Conservation (phyloP, 2,113 vertebrate genomes). For the Eudorcas thomsonii region DNA sequence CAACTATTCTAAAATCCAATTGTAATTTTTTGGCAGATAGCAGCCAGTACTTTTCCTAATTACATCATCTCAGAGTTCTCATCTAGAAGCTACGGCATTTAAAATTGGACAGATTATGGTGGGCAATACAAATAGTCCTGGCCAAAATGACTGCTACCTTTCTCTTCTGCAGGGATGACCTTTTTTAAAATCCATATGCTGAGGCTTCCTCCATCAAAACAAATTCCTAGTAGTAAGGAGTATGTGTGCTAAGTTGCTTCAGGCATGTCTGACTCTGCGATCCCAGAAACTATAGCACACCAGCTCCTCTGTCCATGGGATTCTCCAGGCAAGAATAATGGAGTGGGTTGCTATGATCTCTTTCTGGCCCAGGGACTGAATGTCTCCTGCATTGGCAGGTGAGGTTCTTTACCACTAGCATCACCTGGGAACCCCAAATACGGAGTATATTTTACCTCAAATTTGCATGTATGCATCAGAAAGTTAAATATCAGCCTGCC, state of each 20-base stretch:
- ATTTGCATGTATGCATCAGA: not conserved
- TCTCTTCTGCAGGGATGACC: not conserved
- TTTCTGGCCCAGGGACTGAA: not conserved
- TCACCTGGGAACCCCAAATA: not conserved
- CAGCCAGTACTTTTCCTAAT: constrained; percentile 30
- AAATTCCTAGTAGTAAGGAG: not conserved
- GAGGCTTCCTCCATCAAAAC: not conserved
- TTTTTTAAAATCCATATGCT: not conserved
- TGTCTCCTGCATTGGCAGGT: not conserved
- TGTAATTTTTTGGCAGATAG: not conserved
- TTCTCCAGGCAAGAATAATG: not conserved
- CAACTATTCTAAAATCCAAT: not conserved
- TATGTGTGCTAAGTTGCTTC: not conserved
- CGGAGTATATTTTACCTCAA: not conserved
- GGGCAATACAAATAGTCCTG: not conserved
- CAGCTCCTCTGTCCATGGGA: not conserved
- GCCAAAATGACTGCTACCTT: not conserved
- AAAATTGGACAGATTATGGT: not conserved
- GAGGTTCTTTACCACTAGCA: not conserved
- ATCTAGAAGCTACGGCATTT: not conserved
- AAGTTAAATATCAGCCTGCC: not conserved
- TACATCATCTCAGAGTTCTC: not conserved
- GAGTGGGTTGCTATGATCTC: not conserved
- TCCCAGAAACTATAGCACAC: not conserved
- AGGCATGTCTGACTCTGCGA: not conserved